These are phyloP conservation scores for Spheniscus humboldti DNA, from an alignment of 2,797 vertebrate genomes.

Conservation along the genomic window DNA sequence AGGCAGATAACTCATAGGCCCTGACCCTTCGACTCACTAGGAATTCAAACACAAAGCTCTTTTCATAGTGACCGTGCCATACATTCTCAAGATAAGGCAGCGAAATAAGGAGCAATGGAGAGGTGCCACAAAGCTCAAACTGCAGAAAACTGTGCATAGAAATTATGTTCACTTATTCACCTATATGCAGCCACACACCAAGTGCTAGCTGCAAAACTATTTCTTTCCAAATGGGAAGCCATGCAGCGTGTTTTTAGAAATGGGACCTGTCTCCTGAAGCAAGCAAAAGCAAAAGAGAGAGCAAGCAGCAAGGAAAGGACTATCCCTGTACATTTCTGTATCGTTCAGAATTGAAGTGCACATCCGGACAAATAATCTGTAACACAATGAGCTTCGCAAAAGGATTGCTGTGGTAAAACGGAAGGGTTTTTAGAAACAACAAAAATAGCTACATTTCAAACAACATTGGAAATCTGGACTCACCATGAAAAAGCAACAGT, in stretches of 20 bases:
- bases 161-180: not conserved
- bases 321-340: not conserved
- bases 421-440: slow-evolving; percentile 51
- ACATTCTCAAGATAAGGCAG: slow-evolving; percentile 70
- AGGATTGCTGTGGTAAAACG: slow-evolving; percentile 20
- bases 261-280: not conserved
- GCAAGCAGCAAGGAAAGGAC: slow-evolving; percentile 17
- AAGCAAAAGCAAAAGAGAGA: not conserved
- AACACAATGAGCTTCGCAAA: slow-evolving; percentile 45
- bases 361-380: slow-evolving; percentile 40
- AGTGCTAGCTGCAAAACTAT: slow-evolving; percentile 37
- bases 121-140: slow-evolving; percentile 59
- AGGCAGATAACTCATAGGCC: slow-evolving; percentile 78
- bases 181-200: not conserved
- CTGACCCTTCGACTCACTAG: slow-evolving; percentile 81
- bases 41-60: slow-evolving; percentile 85
- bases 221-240: slow-evolving; percentile 26
- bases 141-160: slow-evolving; percentile 53
- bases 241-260: slow-evolving; percentile 12
- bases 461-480: slow-evolving; percentile 74
- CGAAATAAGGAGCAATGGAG: slow-evolving; percentile 51
- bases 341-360: not conserved
- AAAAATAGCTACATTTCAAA: slow-evolving; percentile 59
- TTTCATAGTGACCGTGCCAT: slow-evolving; percentile 71
- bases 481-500: slow-evolving; percentile 82